Evolutionary conservation across 2,888 invertebrate genomes (phyloP).

Genomic region (Ptychoptera albimana): DNA sequence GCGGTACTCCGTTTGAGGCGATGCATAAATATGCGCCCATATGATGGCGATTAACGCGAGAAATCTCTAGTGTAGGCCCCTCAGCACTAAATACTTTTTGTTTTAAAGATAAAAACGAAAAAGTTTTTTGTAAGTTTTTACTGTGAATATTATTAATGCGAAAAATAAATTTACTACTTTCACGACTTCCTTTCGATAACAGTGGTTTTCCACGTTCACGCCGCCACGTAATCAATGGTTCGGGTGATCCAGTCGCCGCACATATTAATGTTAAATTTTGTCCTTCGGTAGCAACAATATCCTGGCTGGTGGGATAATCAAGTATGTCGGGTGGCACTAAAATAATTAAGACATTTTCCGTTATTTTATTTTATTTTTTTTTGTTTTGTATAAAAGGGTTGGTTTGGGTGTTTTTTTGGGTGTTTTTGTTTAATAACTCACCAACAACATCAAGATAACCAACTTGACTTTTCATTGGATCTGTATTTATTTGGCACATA

Average conservation of each 20-base stretch:
- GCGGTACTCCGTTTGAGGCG: slow-evolving; percentile 29
- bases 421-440: slow-evolving; percentile 30
- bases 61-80: slow-evolving; percentile 23
- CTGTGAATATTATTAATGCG: background rate
- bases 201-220: slow-evolving; percentile 59
- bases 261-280: slow-evolving; percentile 74
- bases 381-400: background rate
- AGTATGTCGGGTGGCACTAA: slow-evolving; percentile 74
- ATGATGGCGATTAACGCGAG: slow-evolving; percentile 20
- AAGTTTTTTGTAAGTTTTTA: background rate
- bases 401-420: background rate
- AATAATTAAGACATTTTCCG: background rate
- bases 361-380: slow-evolving; percentile 1
- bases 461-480: slow-evolving; percentile 83
- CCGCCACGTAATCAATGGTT: slow-evolving; percentile 75
- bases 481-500: slow-evolving; percentile 88
- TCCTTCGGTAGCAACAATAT: slow-evolving; percentile 73
- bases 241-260: slow-evolving; percentile 73
- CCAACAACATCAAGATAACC: slow-evolving; percentile 78
- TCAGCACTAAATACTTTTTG: slow-evolving; percentile 20
- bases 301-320: slow-evolving; percentile 72
- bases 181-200: slow-evolving; percentile 13
- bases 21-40: slow-evolving; percentile 30
- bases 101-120: background rate
- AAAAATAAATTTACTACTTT: slow-evolving; percentile 9